These are phyloP conservation scores for Natrix natrix DNA, from an alignment of 2,797 vertebrate genomes.

Conservation along the genomic window DNA sequence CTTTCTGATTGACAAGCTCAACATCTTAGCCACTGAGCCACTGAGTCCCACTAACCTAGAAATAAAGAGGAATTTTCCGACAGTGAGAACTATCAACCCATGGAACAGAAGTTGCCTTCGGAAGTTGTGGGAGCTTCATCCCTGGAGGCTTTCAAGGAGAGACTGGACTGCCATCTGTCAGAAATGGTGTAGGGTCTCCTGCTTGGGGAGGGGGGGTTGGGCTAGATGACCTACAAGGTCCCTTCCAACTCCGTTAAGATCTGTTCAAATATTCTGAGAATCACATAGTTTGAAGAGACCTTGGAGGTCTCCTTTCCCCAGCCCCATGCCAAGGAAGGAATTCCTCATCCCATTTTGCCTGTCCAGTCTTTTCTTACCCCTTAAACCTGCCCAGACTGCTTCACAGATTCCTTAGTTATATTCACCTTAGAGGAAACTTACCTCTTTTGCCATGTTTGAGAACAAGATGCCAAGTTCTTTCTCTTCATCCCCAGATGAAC, in stretches of 20 bases:
- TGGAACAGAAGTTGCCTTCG: too few species aligned
- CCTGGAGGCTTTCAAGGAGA: too few species aligned
- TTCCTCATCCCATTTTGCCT: neutral
- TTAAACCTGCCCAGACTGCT: neutral
- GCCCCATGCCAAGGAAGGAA: neutral
- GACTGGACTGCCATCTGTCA: too few species aligned
- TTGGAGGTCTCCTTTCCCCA: neutral
- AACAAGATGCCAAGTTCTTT: neutral
- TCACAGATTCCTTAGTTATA: neutral
- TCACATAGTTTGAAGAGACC: neutral
- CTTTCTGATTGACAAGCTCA: too few species aligned
- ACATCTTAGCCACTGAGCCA: too few species aligned
- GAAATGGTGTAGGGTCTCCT: too few species aligned
- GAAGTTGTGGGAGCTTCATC: too few species aligned
- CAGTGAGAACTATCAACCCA: rapidly evolving
- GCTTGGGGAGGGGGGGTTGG: too few species aligned
- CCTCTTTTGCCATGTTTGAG: neutral
- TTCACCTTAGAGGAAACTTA: neutral
- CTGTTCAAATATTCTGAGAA: neutral
- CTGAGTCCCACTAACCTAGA: too few species aligned
- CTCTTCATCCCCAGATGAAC: neutral
- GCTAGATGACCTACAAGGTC: too few species aligned
- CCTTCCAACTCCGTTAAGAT: too few species aligned
- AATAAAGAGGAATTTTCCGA: too few species aligned
- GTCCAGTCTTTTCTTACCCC: neutral